These are phyloP conservation scores for Piprites chloris DNA, from an alignment of 2,113 vertebrate genomes.

Conservation along the genomic window DNA sequence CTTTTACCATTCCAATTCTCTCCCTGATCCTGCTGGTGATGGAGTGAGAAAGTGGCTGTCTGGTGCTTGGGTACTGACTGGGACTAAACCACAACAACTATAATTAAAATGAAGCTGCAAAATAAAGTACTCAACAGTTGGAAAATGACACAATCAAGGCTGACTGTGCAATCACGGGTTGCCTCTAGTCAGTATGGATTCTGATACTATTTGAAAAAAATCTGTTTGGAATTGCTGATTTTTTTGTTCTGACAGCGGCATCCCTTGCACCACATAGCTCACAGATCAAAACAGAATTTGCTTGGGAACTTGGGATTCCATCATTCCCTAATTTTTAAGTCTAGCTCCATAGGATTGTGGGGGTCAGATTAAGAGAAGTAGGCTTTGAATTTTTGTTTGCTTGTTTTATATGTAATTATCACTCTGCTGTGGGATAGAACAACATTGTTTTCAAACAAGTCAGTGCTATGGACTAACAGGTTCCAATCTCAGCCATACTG, in stretches of 20 bases:
- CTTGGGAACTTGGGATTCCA: neutral
- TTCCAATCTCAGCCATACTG: neutral
- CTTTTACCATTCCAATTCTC: neutral
- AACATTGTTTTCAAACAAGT: neutral
- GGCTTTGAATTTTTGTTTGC: neutral
- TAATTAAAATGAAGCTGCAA: conserved; percentile 4
- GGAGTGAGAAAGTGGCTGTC: fast-evolving
- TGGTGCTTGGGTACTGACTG: neutral
- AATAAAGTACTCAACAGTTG: neutral
- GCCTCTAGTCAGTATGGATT: neutral
- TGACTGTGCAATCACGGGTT: neutral
- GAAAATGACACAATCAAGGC: neutral
- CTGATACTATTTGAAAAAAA: neutral
- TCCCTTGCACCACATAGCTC: neutral
- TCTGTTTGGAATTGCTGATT: neutral
- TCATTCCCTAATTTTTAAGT: neutral
- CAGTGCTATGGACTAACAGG: neutral
- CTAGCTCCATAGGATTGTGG: neutral
- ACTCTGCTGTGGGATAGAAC: neutral
- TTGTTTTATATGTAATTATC: neutral
- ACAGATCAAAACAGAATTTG: neutral
- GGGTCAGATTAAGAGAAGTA: neutral
- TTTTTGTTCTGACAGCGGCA: neutral
- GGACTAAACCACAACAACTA: neutral
- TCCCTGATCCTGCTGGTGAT: neutral